Evolutionary conservation across 2,888 invertebrate species (phyloP).

Genomic region (Tipula vernalis): DNA sequence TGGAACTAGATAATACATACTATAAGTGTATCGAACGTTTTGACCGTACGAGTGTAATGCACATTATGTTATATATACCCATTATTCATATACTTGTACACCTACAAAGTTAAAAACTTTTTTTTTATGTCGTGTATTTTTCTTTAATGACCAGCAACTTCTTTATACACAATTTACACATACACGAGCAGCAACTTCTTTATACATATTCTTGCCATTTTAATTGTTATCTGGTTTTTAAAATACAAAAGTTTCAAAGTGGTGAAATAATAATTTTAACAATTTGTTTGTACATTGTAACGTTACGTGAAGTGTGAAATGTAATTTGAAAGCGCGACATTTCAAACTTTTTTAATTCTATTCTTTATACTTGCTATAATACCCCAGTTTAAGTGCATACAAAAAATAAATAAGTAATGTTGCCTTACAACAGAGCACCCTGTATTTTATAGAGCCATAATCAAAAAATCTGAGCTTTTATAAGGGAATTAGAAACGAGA

Average conservation of each 20-base stretch:
- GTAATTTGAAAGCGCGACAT: too few species aligned
- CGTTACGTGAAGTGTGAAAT: not conserved
- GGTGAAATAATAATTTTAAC: not conserved
- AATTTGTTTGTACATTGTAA: not conserved
- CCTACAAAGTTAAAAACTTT: not conserved
- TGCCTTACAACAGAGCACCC: too few species aligned
- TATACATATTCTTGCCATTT: not conserved
- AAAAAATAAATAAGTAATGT: too few species aligned
- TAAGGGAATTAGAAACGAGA: too few species aligned
- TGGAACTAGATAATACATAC: not conserved
- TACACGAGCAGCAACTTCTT: not conserved
- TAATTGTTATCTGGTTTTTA: not conserved
- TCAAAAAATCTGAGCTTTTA: too few species aligned
- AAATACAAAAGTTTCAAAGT: not conserved
- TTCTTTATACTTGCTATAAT: too few species aligned
- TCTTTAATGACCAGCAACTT: not conserved
- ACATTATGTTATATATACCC: not conserved
- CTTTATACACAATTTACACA: not conserved
- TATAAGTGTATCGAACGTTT: not conserved
- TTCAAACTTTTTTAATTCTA: too few species aligned
- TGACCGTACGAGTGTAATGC: not conserved
- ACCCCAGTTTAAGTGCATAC: too few species aligned
- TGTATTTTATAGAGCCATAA: too few species aligned
- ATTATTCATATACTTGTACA: not conserved
- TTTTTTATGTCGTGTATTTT: not conserved